Conservation (phyloP, 92 coral and sea anemone genomes). For the Pocillopora grandis region DNA sequence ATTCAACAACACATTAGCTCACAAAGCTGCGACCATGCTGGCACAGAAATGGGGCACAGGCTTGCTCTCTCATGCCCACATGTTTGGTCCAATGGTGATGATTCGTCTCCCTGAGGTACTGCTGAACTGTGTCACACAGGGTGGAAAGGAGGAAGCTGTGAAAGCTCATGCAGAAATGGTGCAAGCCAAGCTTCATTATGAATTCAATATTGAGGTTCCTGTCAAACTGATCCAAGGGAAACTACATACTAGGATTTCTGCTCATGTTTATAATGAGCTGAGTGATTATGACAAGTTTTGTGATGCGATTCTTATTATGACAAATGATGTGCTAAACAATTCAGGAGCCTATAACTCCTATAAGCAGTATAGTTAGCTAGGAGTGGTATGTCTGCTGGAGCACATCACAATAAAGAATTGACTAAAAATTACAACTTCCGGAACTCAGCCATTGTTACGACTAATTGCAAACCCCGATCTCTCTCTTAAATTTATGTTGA, state of each 20-base stretch:
- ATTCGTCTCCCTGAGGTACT: constrained; percentile 62
- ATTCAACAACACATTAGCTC: constrained; percentile 58
- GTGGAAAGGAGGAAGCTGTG: constrained; percentile 18
- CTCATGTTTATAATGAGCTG: constrained; percentile 63
- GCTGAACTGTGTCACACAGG: constrained; percentile 30
- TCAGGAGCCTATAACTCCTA: constrained; percentile 26
- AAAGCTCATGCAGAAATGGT: constrained; percentile 53
- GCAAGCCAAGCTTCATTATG: constrained; percentile 57
- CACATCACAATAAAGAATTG: too few species aligned
- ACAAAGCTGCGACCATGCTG: constrained; percentile 56
- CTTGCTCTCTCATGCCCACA: constrained; percentile 47
- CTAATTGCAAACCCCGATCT: too few species aligned
- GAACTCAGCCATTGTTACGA: too few species aligned
- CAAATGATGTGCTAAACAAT: constrained; percentile 20
- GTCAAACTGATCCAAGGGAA: constrained; percentile 55
- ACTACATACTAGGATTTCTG: constrained; percentile 60
- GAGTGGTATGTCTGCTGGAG: background rate
- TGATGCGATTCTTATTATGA: constrained; percentile 43
- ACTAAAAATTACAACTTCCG: too few species aligned
- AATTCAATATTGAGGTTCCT: constrained; percentile 62
- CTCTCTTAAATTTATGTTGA: too few species aligned
- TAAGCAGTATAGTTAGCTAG: constrained; percentile 15
- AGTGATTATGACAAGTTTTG: constrained; percentile 47
- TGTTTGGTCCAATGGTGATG: constrained; percentile 74
- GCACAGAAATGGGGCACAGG: constrained; percentile 59